phyloP scores from a whole-genome alignment of 2,888 invertebrate genomes.

The Pollenia angustigena region DNA sequence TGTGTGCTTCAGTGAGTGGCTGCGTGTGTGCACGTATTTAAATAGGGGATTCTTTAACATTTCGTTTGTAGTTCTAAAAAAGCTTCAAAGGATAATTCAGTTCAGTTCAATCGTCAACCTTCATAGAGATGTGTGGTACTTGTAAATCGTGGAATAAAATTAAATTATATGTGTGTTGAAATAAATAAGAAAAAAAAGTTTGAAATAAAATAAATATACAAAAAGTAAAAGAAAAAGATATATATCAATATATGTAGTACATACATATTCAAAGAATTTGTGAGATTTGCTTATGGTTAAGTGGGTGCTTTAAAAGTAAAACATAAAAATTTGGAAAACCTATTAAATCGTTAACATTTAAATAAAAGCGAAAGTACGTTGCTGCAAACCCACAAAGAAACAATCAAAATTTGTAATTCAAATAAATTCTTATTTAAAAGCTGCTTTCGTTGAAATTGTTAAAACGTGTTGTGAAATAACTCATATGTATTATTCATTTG shows the following conservation, averaged over 20 bases:
- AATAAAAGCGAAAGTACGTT: neutral
- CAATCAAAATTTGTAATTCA: conserved; percentile 35
- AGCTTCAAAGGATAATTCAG: conserved; percentile 71
- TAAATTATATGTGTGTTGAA: conserved; percentile 40
- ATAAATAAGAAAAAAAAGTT: conserved; percentile 39
- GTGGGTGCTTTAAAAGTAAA: neutral
- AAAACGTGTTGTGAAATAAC: conserved; percentile 60
- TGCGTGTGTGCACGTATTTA: neutral
- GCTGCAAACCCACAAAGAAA: conserved; percentile 6
- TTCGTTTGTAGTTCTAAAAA: conserved; percentile 61
- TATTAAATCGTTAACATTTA: neutral
- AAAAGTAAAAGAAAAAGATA: conserved; percentile 27
- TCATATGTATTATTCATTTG: conserved; percentile 56
- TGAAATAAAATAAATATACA: conserved; percentile 34
- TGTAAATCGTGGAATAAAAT: conserved; percentile 58
- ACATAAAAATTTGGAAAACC: neutral
- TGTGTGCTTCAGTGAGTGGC: neutral
- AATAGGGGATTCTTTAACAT: conserved; percentile 34
- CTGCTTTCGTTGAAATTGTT: conserved; percentile 30
- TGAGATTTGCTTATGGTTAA: neutral
- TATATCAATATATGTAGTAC: neutral
- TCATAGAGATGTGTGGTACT: conserved; percentile 67
- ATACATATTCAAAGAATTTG: neutral
- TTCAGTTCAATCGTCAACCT: conserved; percentile 72
- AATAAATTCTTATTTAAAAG: conserved; percentile 20